Evolutionary conservation across 2,888 invertebrate species (phyloP).

Genomic region (Carterocephalus palaemon): DNA sequence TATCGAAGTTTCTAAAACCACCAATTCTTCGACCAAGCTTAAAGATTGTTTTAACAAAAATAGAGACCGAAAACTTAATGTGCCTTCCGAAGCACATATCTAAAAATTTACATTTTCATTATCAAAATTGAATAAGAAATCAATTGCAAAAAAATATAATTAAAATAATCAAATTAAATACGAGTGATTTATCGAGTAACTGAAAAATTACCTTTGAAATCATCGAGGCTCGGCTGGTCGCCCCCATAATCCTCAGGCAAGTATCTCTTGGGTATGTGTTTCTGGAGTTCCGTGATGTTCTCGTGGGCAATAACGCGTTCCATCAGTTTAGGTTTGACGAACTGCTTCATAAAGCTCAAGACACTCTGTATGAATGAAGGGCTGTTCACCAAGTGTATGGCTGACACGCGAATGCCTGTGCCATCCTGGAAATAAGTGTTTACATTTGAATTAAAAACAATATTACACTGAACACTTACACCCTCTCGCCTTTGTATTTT

Average conservation of each 20-base stretch:
- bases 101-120: too few species aligned
- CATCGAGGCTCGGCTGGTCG: conserved; percentile 40
- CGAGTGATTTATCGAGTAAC: not conserved
- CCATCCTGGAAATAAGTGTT: conserved; percentile 62
- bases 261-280: conserved; percentile 49
- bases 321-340: conserved; percentile 60
- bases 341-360: conserved; percentile 54
- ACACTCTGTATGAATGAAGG: conserved; percentile 50
- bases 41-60: too few species aligned
- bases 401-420: conserved; percentile 54
- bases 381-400: conserved; percentile 65
- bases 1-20: too few species aligned
- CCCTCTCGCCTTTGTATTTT: too few species aligned
- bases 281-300: conserved; percentile 48
- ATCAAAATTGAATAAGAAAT: too few species aligned
- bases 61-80: too few species aligned
- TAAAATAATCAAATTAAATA: not conserved
- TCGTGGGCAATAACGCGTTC: conserved; percentile 55
- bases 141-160: not conserved
- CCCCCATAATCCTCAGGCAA: conserved; percentile 61
- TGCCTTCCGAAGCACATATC: too few species aligned
- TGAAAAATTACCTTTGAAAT: conserved; percentile 51
- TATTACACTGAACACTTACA: too few species aligned
- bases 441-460: not conserved
- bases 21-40: too few species aligned